Evolutionary conservation across 2,797 vertebrate genomes (phyloP), one percentile per base, ranked within the genome.

Genomic region (Epinephelus malabaricus): DNA sequence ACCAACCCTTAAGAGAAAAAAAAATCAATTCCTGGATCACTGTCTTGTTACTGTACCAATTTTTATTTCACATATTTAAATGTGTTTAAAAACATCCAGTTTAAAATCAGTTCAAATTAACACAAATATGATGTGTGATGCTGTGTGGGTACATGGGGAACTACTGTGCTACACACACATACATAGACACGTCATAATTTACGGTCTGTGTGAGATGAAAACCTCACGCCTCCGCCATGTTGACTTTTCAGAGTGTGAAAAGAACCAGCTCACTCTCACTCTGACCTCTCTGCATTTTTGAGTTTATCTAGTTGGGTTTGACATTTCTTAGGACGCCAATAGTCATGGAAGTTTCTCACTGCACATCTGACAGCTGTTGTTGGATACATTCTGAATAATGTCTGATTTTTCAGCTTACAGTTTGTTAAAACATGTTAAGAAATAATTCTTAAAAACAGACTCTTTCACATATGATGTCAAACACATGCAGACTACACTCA

Each of bases 181-280:
- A 18, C 11, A n/a, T 21, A 27, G 3, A 59, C 4, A 10, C 17
- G 49, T 69, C 47, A 38, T 61, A 45, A 8, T 21, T n/a, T 8
- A 8, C 63, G 23, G 40, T 46, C 60, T 25, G 19, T 13, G 66
- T 27, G 10, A 19, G 53, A 46, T 45, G 19, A 69, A 65, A 47
- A 13, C 63, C 45, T 69, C 77, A 69, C 53, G 5, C 68, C 51
- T 74, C n/a, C 45, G 19, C 40, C 14, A 62, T 76, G 64, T 73
- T 78, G 71, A 84, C 78, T 78, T 45, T 65, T 47, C 25, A 60
- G n/a, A 49, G 34, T 18, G 54, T 69, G 75, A 54, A 68, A 69
- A 63, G 19, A 47, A 19, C 9, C 6, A 1, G 15, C 46, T 9
- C 40, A 34, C 34, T 34, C 34, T 34, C 34, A 34, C 6, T 34